These are phyloP conservation scores for Otus scops DNA, from an alignment of 2,797 vertebrate species.

Conservation along the genomic window DNA sequence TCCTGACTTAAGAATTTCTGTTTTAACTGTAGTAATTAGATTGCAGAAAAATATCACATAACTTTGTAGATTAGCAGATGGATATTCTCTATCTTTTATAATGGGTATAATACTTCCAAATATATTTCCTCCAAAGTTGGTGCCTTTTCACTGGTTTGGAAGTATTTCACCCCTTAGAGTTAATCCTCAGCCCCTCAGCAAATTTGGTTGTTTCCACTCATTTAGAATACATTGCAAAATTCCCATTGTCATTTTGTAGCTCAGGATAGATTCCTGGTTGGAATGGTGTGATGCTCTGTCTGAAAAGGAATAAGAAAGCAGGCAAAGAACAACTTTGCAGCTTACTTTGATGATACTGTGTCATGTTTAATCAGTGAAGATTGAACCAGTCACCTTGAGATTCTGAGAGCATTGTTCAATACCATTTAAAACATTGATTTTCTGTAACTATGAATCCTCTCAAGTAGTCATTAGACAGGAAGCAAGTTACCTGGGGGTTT, in stretches of 20 bases:
- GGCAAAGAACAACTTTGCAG: slow-evolving; percentile 36
- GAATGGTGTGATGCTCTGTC: background rate
- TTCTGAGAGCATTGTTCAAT: slow-evolving; percentile 62
- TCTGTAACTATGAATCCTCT: slow-evolving; percentile 71
- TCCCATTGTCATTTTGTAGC: background rate
- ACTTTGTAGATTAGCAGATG: background rate
- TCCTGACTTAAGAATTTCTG: background rate
- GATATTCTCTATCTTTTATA: background rate
- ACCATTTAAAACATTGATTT: slow-evolving; percentile 73
- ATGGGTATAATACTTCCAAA: background rate
- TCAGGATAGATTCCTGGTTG: background rate
- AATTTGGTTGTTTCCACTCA: background rate
- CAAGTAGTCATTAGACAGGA: slow-evolving; percentile 67
- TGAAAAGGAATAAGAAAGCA: background rate
- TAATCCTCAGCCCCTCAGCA: background rate
- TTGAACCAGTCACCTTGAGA: slow-evolving; percentile 70
- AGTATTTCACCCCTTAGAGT: background rate
- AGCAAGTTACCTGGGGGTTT: slow-evolving; percentile 50
- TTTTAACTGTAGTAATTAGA: background rate
- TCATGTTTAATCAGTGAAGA: slow-evolving; percentile 70
- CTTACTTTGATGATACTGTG: slow-evolving; percentile 48
- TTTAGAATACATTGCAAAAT: background rate
- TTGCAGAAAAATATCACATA: background rate
- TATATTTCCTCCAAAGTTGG: background rate
- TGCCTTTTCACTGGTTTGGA: background rate